phyloP scores from a whole-genome alignment of 2,113 vertebrate species.

The Phodopus roborovskii region DNA sequence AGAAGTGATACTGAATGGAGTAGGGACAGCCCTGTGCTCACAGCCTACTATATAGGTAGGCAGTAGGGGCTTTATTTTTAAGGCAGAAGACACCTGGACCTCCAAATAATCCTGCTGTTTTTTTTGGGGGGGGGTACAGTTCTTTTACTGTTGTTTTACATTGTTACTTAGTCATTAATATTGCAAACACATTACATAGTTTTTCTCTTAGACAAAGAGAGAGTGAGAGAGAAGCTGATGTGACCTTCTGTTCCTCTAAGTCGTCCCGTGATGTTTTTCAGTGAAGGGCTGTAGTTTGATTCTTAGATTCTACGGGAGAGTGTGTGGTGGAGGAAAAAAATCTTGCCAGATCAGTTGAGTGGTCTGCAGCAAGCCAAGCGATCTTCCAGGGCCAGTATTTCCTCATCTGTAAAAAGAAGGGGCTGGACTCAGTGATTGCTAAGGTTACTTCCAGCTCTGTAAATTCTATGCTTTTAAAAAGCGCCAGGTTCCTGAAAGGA shows the following conservation, averaged over 20 bases:
- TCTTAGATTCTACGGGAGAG: not conserved
- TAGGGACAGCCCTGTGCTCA: rapidly evolving
- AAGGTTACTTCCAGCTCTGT: conserved; percentile 53
- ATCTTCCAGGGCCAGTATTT: conserved; percentile 32
- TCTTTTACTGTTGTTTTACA: not conserved
- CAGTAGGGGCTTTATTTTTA: not conserved
- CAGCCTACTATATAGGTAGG: not conserved
- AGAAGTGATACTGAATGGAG: not conserved
- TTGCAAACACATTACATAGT: not conserved
- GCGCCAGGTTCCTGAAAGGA: conserved; percentile 19
- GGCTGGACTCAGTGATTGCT: conserved; percentile 45
- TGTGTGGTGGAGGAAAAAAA: not conserved
- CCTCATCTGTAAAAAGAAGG: conserved; percentile 55
- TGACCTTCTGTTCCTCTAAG: not conserved
- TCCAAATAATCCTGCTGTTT: not conserved
- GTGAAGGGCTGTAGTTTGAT: not conserved
- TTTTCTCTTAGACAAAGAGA: not conserved
- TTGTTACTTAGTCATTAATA: not conserved
- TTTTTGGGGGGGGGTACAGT: not conserved
- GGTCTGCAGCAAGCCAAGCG: not conserved
- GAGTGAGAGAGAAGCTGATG: not conserved
- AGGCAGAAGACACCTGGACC: not conserved
- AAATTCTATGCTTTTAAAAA: conserved; percentile 54
- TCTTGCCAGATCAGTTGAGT: not conserved
- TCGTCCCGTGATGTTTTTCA: not conserved